phyloP scores from a whole-genome alignment of 2,888 invertebrate species.

The Drosophila putrida region DNA sequence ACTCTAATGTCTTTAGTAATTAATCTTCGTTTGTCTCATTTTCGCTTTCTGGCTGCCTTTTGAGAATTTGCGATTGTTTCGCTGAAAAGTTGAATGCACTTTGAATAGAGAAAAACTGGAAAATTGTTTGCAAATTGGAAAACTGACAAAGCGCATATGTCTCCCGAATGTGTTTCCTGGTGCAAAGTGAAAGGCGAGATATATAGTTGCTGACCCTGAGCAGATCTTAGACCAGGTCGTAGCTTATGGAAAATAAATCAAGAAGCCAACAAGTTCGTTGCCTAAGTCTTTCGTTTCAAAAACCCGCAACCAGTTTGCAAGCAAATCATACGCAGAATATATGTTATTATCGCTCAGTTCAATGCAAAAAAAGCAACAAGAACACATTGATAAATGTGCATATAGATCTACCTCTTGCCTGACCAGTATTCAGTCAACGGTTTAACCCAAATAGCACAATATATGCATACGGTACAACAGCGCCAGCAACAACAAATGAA shows the following conservation, averaged over 20 bases:
- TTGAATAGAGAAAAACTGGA: constrained; percentile 16
- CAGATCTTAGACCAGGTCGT: constrained; percentile 18
- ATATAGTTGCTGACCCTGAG: constrained; percentile 66
- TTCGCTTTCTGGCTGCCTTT: constrained; percentile 22
- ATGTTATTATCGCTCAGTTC: constrained; percentile 32
- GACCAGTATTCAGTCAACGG: constrained; percentile 58
- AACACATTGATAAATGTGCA: constrained; percentile 52
- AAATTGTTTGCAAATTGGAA: constrained; percentile 18
- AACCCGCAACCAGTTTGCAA: constrained; percentile 46
- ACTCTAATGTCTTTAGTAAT: constrained; percentile 45
- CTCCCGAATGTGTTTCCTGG: constrained; percentile 63
- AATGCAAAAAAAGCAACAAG: constrained; percentile 19
- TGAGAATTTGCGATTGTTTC: constrained; percentile 33
- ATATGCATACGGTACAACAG: constrained; percentile 25
- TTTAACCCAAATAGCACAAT: constrained; percentile 59
- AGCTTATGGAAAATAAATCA: constrained; percentile 52
- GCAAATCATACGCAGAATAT: constrained; percentile 30
- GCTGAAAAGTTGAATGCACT: constrained; percentile 74
- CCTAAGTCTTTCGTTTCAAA: constrained; percentile 59
- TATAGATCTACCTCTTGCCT: constrained; percentile 49
- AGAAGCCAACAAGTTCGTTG: constrained; percentile 68
- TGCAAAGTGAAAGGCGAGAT: constrained; percentile 69
- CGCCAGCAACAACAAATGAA: constrained; percentile 7
- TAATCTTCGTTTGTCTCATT: constrained; percentile 66
- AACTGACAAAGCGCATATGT: constrained; percentile 22